Percentiles rank a stretch among this genome's conserved stretches.
Conservation (phyloP, 2,113 vertebrate species). For the Heloderma charlesbogerti region DNA sequence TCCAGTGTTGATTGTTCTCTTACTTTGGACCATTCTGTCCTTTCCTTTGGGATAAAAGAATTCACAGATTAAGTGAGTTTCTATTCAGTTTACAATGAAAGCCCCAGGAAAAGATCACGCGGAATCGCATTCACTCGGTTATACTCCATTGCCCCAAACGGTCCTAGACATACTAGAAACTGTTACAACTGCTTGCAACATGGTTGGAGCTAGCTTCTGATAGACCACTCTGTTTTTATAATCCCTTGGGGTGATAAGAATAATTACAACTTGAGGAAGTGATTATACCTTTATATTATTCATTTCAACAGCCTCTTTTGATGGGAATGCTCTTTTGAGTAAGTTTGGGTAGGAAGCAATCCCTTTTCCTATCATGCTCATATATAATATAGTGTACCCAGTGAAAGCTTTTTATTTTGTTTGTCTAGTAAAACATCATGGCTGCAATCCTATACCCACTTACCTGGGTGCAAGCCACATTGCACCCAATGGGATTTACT, state of each 20-base stretch:
- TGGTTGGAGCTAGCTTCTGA: neutral
- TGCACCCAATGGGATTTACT: no score
- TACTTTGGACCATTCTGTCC: neutral
- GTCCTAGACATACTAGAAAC: neutral
- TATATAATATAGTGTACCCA: neutral
- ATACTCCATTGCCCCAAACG: conserved; percentile 1
- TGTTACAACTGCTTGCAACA: neutral
- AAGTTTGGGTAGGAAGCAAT: neutral
- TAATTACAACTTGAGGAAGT: neutral
- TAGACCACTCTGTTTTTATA: neutral
- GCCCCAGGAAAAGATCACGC: conserved; percentile 7
- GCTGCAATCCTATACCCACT: no score
- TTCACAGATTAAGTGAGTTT: neutral
- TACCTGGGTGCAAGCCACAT: no score
- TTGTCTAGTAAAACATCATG: neutral
- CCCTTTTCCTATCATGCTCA: neutral
- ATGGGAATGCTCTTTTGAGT: neutral
- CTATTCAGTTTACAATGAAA: neutral
- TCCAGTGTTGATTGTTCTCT: neutral
- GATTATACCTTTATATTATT: neutral
- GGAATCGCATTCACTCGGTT: neutral
- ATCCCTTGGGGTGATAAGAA: neutral
- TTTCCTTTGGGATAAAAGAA: neutral
- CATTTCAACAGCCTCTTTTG: neutral
- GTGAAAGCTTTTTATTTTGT: neutral